Conservation (phyloP, 2,113 vertebrate species). For the Gopherus evgoodei region DNA sequence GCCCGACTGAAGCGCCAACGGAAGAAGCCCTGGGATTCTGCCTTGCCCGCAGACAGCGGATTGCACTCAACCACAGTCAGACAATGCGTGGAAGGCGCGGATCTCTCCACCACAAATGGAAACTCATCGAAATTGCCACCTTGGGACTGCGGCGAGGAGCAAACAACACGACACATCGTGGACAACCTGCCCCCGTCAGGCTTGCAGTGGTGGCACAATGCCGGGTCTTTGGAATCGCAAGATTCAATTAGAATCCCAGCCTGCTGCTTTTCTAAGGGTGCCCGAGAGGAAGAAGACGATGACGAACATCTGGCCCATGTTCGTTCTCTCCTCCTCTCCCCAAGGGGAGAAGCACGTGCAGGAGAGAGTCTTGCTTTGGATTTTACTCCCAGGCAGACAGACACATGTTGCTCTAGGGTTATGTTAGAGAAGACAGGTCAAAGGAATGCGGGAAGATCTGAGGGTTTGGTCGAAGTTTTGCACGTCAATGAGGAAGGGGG, state of each 20-base stretch:
- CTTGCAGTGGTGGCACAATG: background rate
- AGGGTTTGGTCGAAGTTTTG: background rate
- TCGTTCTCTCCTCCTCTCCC: background rate
- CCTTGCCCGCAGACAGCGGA: background rate
- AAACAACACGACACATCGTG: background rate
- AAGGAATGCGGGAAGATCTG: background rate
- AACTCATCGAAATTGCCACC: background rate
- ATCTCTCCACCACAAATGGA: background rate
- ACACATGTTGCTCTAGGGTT: background rate
- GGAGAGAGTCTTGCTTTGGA: background rate
- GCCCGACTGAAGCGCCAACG: too few species aligned
- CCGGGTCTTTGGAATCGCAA: too few species aligned
- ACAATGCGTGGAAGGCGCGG: background rate
- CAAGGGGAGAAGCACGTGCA: background rate
- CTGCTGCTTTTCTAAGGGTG: background rate
- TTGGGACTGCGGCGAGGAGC: background rate
- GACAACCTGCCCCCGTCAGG: background rate
- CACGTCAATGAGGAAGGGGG: background rate
- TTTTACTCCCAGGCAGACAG: background rate
- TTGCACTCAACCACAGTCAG: too few species aligned
- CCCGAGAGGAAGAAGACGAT: background rate
- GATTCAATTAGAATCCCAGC: background rate
- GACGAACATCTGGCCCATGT: background rate
- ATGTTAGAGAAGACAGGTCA: background rate
- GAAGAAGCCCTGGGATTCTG: background rate